phyloP scores from a whole-genome alignment of 2,888 invertebrate species.

The Rambutsinella grinnellia region DNA sequence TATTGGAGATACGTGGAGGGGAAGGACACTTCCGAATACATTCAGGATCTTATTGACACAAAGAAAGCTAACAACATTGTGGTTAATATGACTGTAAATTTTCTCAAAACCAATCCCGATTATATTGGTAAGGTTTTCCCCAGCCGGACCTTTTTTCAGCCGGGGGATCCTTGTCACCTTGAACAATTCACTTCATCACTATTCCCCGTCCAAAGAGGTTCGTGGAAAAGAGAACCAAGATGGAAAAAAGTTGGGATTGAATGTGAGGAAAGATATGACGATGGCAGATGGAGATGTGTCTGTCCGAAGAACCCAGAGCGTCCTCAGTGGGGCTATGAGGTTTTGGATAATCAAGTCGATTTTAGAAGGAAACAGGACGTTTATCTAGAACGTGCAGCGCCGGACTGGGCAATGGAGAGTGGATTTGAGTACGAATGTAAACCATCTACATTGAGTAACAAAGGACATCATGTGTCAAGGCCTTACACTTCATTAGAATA shows the following conservation, averaged over 20 bases:
- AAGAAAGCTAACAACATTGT: conserved; percentile 33
- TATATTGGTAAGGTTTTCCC: conserved; percentile 34
- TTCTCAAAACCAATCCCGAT: conserved; percentile 22
- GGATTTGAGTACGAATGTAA: background rate
- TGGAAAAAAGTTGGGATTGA: background rate
- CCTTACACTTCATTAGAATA: background rate
- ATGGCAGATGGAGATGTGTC: no score
- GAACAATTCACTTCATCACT: background rate
- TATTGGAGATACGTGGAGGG: conserved; percentile 11
- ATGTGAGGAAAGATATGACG: background rate
- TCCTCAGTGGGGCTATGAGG: no score
- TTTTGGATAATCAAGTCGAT: no score
- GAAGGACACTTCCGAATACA: conserved; percentile 33
- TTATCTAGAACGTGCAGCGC: conserved; percentile 3
- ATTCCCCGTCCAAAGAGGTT: background rate
- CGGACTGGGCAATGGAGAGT: background rate
- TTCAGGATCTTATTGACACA: conserved; percentile 19
- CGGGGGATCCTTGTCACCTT: conserved; percentile 11
- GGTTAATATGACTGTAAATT: conserved; percentile 7
- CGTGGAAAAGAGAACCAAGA: conserved; percentile 4
- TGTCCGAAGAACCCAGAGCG: background rate
- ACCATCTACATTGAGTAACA: background rate
- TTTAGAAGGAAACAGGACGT: background rate
- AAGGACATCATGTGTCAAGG: background rate
- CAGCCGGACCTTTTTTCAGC: conserved; percentile 2